Percentiles rank a stretch among this genome's conserved stretches.
Evolutionary conservation across 2,113 vertebrate genomes (phyloP).

Genomic region (Zosterops pallidus): DNA sequence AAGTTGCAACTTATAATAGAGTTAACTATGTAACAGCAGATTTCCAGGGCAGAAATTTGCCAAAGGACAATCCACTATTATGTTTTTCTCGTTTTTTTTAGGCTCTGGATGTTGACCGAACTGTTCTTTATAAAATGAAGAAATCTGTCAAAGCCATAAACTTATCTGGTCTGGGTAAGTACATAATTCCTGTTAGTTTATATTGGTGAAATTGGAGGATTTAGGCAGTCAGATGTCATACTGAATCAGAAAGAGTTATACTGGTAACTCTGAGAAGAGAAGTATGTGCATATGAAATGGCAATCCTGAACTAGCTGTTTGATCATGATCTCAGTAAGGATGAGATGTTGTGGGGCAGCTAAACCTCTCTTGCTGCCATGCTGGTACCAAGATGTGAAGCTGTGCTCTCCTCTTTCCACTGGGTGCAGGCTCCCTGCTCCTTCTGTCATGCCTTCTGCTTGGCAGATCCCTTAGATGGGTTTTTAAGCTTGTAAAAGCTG

Average conservation of each 20-base stretch:
- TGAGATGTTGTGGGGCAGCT: neutral
- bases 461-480: neutral
- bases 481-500: neutral
- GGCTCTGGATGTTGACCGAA: constrained; percentile 97
- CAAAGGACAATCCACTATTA: neutral
- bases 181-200: neutral
- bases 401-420: neutral
- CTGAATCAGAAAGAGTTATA: neutral
- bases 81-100: constrained; percentile 54
- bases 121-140: constrained; percentile 99
- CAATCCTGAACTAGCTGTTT: neutral
- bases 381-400: neutral
- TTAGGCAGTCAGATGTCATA: neutral
- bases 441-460: neutral
- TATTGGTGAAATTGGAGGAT: neutral
- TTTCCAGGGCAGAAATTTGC: neutral
- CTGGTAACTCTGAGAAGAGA: neutral
- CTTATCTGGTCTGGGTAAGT: constrained; percentile 94
- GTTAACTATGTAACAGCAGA: neutral
- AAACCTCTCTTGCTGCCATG: neutral
- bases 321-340: neutral
- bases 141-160: constrained; percentile 99
- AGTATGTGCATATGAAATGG: neutral
- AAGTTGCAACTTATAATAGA: neutral
- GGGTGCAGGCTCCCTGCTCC: neutral